A percentile compares a stretch with the other conserved stretches of the same genome.
Evolutionary conservation across 2,113 vertebrate genomes (phyloP).

Genomic region (Melanerpes aurifrons): DNA sequence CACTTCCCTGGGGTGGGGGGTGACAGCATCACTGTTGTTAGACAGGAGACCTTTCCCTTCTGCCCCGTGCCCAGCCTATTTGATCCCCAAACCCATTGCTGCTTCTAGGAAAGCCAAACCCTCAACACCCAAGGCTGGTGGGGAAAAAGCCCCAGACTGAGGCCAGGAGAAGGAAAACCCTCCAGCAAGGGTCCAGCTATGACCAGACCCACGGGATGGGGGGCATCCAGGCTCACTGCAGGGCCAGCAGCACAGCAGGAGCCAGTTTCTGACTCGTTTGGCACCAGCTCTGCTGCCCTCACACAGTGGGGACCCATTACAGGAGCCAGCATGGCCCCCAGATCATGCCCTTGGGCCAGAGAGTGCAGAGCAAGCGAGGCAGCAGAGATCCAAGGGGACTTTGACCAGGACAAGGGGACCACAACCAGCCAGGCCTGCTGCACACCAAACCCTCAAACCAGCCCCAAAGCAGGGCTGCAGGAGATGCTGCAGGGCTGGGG

Average conservation of each 20-base stretch:
- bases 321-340: background rate
- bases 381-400: background rate
- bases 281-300: background rate
- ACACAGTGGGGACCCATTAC: accelerated
- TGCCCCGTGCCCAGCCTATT: background rate
- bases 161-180: background rate
- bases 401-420: background rate
- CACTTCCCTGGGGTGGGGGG: conserved; percentile 85
- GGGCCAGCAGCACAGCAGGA: background rate
- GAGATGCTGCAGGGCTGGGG: background rate
- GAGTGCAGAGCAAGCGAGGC: accelerated
- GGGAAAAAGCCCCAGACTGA: background rate
- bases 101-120: background rate
- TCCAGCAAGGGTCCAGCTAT: background rate
- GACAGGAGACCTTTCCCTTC: background rate
- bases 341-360: background rate
- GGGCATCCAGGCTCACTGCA: background rate
- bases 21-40: accelerated
- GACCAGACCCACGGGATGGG: background rate
- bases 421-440: background rate
- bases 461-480: background rate
- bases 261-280: background rate
- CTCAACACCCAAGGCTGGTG: background rate
- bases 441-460: background rate
- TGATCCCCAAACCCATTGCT: background rate